A percentile compares a stretch with the other conserved stretches of the same genome.
phyloP scores from a whole-genome alignment of 2,888 invertebrate species.

The Sarcophaga variegata region DNA sequence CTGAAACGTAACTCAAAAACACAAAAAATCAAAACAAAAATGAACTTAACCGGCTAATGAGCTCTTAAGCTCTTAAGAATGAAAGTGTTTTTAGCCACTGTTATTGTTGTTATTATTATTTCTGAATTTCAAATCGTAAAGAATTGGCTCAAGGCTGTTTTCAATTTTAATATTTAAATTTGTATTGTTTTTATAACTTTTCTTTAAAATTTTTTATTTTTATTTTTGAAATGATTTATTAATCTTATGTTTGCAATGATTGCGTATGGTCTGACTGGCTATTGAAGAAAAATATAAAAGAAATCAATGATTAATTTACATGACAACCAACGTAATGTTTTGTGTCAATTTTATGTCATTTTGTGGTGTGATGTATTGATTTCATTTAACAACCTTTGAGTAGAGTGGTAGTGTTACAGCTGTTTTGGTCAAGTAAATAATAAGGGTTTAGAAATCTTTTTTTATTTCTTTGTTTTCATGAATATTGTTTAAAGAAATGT shows the following conservation, averaged over 20 bases:
- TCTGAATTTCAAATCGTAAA: background rate
- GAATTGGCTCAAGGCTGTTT: background rate
- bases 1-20: constrained; percentile 41
- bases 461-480: too few species aligned
- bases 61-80: background rate
- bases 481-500: too few species aligned
- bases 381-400: background rate
- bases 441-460: too few species aligned
- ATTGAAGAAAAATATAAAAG: background rate
- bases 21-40: background rate
- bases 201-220: background rate
- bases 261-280: background rate
- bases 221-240: background rate
- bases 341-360: constrained; percentile 32
- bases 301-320: constrained; percentile 5
- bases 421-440: too few species aligned
- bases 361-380: background rate
- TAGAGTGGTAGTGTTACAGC: background rate
- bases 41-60: background rate
- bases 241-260: background rate
- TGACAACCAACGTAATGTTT: constrained; percentile 32
- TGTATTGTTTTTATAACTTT: background rate
- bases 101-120: background rate
- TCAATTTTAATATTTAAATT: background rate
- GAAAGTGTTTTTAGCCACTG: background rate